These are phyloP conservation scores for Gymnocheta viridis DNA, from an alignment of 2,888 invertebrate species.

Conservation along the genomic window DNA sequence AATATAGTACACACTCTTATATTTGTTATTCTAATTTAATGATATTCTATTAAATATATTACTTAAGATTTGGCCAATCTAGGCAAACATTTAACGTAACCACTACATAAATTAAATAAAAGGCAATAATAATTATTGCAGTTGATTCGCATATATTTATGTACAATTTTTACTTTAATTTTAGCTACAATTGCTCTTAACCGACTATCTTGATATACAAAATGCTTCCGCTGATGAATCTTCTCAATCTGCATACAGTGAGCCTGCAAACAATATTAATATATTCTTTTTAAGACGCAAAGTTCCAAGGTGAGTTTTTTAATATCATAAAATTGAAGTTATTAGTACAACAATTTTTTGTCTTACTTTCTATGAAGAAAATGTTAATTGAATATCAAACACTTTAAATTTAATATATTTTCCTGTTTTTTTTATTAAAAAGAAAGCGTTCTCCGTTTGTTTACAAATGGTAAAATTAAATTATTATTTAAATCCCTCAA, in stretches of 20 bases:
- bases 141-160: background rate
- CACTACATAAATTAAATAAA: no score
- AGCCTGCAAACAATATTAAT: constrained; percentile 83
- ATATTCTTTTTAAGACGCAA: constrained; percentile 81
- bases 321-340: background rate
- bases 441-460: constrained; percentile 55
- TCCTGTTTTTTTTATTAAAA: constrained; percentile 6
- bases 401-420: background rate
- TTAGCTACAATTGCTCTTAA: constrained; percentile 91
- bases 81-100: no score
- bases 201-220: constrained; percentile 93
- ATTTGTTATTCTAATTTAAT: no score
- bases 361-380: no score
- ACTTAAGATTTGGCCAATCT: no score
- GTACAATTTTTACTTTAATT: constrained; percentile 70
- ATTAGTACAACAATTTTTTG: background rate
- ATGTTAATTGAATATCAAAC: no score
- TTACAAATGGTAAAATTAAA: constrained; percentile 43
- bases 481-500: background rate
- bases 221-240: constrained; percentile 86
- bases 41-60: no score
- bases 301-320: constrained; percentile 77
- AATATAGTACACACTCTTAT: no score
- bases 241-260: constrained; percentile 82
- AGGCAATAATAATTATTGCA: no score